A percentile compares a stretch with the other conserved stretches of the same genome.
Evolutionary conservation across 2,113 vertebrate species (phyloP).

Genomic region (Rhabdomys dilectus): DNA sequence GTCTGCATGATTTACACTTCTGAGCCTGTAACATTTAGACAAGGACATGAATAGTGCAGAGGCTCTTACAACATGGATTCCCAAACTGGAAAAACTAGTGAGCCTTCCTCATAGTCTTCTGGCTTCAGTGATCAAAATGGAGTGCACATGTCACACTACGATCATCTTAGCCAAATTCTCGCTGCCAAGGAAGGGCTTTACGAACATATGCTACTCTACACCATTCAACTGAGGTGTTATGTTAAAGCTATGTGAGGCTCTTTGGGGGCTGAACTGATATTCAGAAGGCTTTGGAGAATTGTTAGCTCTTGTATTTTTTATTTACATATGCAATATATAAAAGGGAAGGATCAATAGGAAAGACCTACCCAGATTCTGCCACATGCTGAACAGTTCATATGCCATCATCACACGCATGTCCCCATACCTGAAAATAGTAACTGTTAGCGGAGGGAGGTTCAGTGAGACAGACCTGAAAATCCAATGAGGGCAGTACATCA

Average conservation of each 20-base stretch:
- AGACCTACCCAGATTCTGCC: conserved; percentile 92
- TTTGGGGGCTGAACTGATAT: conserved; percentile 44
- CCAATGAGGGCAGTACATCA: not conserved
- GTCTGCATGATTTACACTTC: not conserved
- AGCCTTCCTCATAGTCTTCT: conserved; percentile 7
- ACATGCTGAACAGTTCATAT: conserved; percentile 95
- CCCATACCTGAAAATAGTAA: conserved; percentile 87
- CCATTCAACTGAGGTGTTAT: conserved; percentile 13
- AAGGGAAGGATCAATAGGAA: conserved; percentile 36
- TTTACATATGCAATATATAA: conserved; percentile 9
- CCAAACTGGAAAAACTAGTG: not conserved
- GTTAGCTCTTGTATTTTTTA: conserved; percentile 29
- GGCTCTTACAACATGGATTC: not conserved
- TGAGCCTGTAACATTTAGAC: not conserved
- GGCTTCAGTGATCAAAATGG: conserved; percentile 50
- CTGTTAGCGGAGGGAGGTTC: conserved; percentile 47
- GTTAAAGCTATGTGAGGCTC: conserved; percentile 32
- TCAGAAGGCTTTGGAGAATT: conserved; percentile 19
- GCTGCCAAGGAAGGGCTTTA: conserved; percentile 28
- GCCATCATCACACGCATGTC: conserved; percentile 96
- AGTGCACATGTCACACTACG: not conserved
- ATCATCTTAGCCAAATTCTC: conserved; percentile 13
- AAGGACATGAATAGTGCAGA: not conserved
- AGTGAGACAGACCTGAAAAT: not conserved
- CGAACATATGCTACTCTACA: not conserved